phyloP scores from a whole-genome alignment of 2,113 vertebrate species.

The Chaetura pelagica region DNA sequence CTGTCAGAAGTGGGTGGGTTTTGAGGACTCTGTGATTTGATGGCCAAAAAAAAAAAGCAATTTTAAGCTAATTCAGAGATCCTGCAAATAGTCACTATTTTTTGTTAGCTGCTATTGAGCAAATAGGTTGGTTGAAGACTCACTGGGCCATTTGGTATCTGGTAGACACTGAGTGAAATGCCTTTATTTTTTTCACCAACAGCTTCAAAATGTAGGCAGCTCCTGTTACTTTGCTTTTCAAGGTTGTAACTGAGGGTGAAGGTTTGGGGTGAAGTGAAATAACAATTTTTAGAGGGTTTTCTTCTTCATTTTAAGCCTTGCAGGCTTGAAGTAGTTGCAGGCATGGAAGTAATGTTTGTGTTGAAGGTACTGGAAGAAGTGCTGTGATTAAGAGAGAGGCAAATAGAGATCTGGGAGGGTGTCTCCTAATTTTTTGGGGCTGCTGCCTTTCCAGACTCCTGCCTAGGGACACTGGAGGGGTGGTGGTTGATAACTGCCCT shows the following conservation, averaged over 20 bases:
- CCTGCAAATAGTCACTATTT: not conserved
- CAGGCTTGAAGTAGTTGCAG: not conserved
- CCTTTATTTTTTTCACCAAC: not conserved
- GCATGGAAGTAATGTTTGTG: not conserved
- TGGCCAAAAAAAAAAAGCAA: not conserved
- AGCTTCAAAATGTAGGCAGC: not conserved
- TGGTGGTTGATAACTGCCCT: fast-evolving
- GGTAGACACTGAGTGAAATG: not conserved
- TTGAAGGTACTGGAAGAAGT: not conserved
- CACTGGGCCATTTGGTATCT: not conserved
- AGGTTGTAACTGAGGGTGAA: not conserved
- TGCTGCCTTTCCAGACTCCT: not conserved
- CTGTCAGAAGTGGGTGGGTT: not conserved
- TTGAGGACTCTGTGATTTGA: not conserved
- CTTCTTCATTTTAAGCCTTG: not conserved
- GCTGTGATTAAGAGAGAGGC: not conserved
- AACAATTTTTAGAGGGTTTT: not conserved
- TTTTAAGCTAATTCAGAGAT: not conserved
- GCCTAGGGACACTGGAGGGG: not conserved
- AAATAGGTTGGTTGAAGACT: not conserved
- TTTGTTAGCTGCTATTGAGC: not conserved
- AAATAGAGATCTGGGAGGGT: not conserved
- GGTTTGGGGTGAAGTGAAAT: not conserved
- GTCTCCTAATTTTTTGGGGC: not conserved
- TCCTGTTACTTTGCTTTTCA: not conserved